These are phyloP conservation scores for Monochamus saltuarius DNA, from an alignment of 1,140 invertebrate species.

Conservation along the genomic window DNA sequence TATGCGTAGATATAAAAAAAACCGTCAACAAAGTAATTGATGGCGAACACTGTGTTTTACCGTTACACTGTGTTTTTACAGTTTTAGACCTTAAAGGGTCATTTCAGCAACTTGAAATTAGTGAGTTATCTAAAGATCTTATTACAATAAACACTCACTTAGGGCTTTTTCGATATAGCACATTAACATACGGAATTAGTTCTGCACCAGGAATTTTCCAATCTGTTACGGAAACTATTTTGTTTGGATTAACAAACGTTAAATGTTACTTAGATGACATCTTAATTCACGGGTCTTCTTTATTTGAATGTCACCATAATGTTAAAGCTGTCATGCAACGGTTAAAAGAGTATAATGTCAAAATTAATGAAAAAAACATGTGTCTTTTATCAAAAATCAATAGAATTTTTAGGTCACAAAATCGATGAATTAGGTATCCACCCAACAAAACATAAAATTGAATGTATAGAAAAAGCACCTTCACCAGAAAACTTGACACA, in stretches of 20 bases:
- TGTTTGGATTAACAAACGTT: conserved; percentile 32
- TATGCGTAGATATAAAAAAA: conserved; percentile 55
- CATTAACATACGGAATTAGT: conserved; percentile 3
- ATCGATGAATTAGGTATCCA: conserved; percentile 45
- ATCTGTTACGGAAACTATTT: conserved; percentile 39
- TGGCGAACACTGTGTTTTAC: conserved; percentile 45
- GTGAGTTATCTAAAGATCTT: background rate
- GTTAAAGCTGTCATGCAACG: conserved; percentile 21
- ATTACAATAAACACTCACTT: background rate
- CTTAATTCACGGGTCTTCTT: conserved; percentile 34
- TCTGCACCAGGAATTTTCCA: conserved; percentile 47
- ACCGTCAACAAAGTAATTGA: conserved; percentile 48
- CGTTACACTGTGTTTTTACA: conserved; percentile 14
- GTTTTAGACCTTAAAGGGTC: background rate
- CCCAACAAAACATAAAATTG: conserved; percentile 48
- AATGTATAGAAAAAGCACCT: conserved; percentile 40
- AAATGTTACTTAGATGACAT: conserved; percentile 48
- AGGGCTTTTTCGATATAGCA: background rate
- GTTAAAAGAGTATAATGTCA: conserved; percentile 31
- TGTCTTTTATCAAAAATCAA: conserved; percentile 34
- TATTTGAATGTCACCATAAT: conserved; percentile 35
- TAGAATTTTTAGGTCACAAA: conserved; percentile 50
- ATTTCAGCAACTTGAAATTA: background rate
- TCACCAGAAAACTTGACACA: conserved; percentile 43
- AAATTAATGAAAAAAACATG: conserved; percentile 41